Conservation (phyloP, 2,888 invertebrate genomes). For the Mesopsocus fuscifrons region DNA sequence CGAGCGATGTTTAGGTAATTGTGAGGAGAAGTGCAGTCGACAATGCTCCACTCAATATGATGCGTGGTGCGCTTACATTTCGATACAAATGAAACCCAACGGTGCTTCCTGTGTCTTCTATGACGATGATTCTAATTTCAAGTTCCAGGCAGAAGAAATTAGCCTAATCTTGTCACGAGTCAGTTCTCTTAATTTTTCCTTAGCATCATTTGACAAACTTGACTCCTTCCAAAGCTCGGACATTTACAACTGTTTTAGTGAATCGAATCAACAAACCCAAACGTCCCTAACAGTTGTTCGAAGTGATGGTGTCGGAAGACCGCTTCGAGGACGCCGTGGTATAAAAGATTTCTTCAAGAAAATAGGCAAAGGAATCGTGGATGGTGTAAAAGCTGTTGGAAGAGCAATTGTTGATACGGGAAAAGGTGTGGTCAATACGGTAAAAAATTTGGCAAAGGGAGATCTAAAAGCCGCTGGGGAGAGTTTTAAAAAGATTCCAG, state of each 20-base stretch:
- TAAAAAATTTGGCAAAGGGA: background rate
- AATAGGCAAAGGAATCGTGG: background rate
- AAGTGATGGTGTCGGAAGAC: no score
- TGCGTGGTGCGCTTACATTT: background rate
- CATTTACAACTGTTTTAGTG: background rate
- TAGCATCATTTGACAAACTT: background rate
- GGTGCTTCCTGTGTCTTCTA: background rate
- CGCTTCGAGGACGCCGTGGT: background rate
- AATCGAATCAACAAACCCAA: background rate
- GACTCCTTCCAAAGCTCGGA: background rate
- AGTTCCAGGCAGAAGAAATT: background rate
- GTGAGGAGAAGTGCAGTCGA: background rate
- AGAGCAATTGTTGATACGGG: slow-evolving; percentile 1
- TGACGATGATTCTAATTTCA: background rate
- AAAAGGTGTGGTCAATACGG: slow-evolving; percentile 2
- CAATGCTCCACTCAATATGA: background rate
- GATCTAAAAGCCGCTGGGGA: slow-evolving; percentile 1
- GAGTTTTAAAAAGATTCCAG: background rate
- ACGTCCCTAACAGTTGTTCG: no score
- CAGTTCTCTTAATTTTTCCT: background rate
- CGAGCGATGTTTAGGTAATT: background rate
- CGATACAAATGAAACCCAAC: background rate
- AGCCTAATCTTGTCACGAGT: background rate
- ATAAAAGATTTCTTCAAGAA: background rate
- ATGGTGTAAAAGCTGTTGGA: background rate